phyloP scores from a whole-genome alignment of 2,113 vertebrate species.

The Dromas ardeola region DNA sequence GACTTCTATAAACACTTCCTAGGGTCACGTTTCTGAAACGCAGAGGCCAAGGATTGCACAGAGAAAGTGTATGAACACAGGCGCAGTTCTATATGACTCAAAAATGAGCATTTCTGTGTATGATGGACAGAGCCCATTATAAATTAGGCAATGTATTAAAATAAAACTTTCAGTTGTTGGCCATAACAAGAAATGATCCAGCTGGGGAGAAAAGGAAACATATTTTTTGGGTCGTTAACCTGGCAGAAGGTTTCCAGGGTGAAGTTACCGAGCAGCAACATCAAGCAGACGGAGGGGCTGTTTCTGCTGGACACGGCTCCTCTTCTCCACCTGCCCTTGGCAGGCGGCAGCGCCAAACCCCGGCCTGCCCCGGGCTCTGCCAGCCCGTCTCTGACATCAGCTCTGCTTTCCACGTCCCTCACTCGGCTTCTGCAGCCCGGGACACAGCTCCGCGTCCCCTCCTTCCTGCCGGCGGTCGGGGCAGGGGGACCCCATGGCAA shows the following conservation, averaged over 20 bases:
- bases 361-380: background rate
- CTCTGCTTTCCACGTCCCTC: background rate
- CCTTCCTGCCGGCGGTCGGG: background rate
- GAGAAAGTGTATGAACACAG: background rate
- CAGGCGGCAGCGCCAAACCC: background rate
- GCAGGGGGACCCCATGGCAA: background rate
- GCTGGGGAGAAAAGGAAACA: background rate
- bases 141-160: background rate
- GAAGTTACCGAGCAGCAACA: background rate
- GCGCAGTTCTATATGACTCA: background rate
- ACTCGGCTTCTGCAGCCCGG: background rate
- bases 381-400: background rate
- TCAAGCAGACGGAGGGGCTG: background rate
- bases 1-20: conserved; percentile 57
- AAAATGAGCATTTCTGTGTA: background rate
- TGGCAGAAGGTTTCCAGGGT: background rate
- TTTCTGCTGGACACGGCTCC: background rate
- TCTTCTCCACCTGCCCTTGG: conserved; percentile 33
- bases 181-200: background rate
- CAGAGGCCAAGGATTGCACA: background rate
- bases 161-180: background rate
- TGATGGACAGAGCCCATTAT: background rate
- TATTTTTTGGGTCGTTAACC: background rate
- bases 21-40: conserved; percentile 37
- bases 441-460: background rate